phyloP scores from a whole-genome alignment of 2,797 vertebrate genomes.

The Sebastiscus tertius region DNA sequence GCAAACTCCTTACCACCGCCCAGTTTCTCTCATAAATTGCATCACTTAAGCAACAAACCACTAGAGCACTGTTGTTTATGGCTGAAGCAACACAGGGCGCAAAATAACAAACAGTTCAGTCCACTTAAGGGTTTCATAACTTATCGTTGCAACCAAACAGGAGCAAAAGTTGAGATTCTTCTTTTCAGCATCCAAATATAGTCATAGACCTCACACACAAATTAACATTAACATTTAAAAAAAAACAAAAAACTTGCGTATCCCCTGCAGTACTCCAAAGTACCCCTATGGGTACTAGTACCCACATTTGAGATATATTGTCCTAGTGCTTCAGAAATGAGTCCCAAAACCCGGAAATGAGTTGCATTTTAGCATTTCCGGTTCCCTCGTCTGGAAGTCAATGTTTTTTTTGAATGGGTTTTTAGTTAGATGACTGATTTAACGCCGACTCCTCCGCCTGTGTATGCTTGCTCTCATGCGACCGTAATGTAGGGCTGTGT shows the following conservation, averaged over 20 bases:
- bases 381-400: too few relatives aligned
- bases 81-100: conserved; percentile 15
- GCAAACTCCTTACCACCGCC: not conserved
- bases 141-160: not conserved
- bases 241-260: too few relatives aligned
- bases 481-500: too few relatives aligned
- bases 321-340: too few relatives aligned
- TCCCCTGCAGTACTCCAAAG: too few relatives aligned
- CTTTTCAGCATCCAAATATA: not conserved
- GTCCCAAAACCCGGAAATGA: too few relatives aligned
- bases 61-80: conserved; percentile 23
- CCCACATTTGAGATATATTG: too few relatives aligned
- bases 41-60: conserved; percentile 24
- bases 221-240: not conserved
- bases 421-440: too few relatives aligned
- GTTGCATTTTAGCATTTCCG: accelerated
- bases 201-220: not conserved
- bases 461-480: too few relatives aligned
- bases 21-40: conserved; percentile 1
- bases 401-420: too few relatives aligned
- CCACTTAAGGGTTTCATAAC: conserved; percentile 11
- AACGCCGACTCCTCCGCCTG: too few relatives aligned
- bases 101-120: conserved; percentile 22
- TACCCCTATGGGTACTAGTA: too few relatives aligned
- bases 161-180: not conserved